phyloP scores from a whole-genome alignment of 2,888 invertebrate species.

The Patella ulyssiponensis region DNA sequence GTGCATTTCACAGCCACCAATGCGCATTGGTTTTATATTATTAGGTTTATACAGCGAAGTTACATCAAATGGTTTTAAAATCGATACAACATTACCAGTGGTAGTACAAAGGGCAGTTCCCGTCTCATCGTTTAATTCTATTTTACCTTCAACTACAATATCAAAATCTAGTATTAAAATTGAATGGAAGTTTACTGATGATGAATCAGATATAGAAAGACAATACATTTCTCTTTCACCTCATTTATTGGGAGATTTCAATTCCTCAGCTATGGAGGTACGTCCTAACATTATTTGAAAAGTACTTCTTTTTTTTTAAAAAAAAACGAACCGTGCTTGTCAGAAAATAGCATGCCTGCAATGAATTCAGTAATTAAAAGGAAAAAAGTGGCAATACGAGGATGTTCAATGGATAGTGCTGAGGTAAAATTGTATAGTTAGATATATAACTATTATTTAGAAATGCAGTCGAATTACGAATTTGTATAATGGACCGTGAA shows the following conservation, averaged over 20 bases:
- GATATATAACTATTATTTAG: no score
- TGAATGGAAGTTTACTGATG: constrained; percentile 27
- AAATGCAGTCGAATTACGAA: no score
- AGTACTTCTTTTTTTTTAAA: no score
- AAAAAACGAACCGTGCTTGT: no score
- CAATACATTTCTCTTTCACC: constrained; percentile 31
- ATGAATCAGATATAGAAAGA: constrained; percentile 26
- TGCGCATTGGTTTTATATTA: no score
- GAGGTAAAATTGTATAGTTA: no score
- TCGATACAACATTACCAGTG: constrained; percentile 39
- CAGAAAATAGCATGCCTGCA: no score
- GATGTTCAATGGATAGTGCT: no score
- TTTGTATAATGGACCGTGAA: no score
- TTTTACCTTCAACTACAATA: constrained; percentile 18
- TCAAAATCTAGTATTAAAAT: constrained; percentile 24
- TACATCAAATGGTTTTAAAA: constrained; percentile 45
- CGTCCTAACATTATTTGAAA: neutral
- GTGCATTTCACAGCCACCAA: no score
- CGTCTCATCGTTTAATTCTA: constrained; percentile 26
- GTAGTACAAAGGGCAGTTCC: constrained; percentile 20
- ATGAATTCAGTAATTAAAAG: no score
- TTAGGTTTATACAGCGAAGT: constrained; percentile 31
- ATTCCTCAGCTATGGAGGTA: constrained; percentile 21
- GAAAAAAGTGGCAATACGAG: no score
- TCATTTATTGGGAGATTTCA: constrained; percentile 26